These are phyloP conservation scores for Uromys caudimaculatus DNA, from an alignment of 2,797 vertebrate genomes.

Conservation along the genomic window DNA sequence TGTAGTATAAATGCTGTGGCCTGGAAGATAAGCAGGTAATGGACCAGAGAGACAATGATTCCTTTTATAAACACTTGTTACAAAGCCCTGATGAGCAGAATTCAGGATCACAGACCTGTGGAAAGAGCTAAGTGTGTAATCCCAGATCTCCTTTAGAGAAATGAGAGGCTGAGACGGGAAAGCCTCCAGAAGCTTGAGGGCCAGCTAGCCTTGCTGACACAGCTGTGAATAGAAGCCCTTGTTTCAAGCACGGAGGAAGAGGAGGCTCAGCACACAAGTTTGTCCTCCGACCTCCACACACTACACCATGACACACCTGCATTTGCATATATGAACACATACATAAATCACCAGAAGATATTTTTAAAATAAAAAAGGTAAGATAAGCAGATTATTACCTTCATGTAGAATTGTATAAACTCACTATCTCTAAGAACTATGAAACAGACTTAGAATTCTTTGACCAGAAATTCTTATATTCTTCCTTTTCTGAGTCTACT, in stretches of 20 bases:
- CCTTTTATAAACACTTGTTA: not conserved
- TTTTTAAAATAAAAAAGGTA: not conserved
- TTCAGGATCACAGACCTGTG: not conserved
- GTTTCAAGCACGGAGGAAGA: not conserved
- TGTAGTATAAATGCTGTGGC: not conserved
- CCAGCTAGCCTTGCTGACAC: not conserved
- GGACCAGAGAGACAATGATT: not conserved
- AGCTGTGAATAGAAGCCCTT: not conserved
- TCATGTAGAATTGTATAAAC: not conserved
- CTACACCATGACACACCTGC: not conserved
- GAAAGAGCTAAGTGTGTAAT: not conserved
- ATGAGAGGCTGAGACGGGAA: not conserved
- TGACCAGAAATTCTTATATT: not conserved
- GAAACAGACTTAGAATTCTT: not conserved
- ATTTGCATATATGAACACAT: not conserved
- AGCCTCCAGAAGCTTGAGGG: not conserved
- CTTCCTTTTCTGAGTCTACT: not conserved
- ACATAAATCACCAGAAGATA: not conserved
- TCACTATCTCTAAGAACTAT: constrained; percentile 37
- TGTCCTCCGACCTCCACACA: not conserved
- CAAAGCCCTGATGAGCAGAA: not conserved
- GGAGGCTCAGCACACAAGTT: not conserved
- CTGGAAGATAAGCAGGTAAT: not conserved
- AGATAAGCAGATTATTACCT: not conserved
- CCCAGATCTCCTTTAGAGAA: not conserved